A percentile compares a stretch with the other conserved stretches of the same genome.
These are phyloP conservation scores for Dryadula phaetusa DNA, from an alignment of 2,888 invertebrate species.

Conservation along the genomic window DNA sequence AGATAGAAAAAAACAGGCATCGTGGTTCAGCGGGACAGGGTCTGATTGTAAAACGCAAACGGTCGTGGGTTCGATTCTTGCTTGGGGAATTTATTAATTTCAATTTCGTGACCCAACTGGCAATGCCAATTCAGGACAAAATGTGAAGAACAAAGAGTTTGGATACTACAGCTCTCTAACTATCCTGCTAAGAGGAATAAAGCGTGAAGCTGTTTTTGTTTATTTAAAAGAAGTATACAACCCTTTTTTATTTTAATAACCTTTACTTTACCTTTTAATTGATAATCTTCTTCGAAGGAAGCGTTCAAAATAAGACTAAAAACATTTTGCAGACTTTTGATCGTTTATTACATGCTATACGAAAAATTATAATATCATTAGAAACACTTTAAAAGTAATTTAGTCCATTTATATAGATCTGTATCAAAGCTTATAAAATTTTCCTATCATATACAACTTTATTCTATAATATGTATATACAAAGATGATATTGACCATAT, in stretches of 20 bases:
- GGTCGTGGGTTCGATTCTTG: no score
- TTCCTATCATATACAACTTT: constrained; percentile 31
- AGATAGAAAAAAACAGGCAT: no score
- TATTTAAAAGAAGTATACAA: neutral
- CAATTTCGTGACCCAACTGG: no score
- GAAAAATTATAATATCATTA: neutral
- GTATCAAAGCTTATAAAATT: constrained; percentile 24
- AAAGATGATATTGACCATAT: constrained; percentile 26
- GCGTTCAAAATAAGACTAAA: constrained; percentile 16
- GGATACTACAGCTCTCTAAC: no score
- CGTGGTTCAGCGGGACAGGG: no score
- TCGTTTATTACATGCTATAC: constrained; percentile 7
- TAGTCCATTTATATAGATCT: constrained; percentile 13
- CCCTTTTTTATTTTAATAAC: no score
- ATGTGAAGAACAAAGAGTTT: no score
- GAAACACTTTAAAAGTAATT: constrained; percentile 1
- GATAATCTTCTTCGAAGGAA: constrained; percentile 3
- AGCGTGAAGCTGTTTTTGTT: neutral
- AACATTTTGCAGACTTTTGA: neutral
- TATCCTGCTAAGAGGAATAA: neutral
- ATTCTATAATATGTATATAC: constrained; percentile 27
- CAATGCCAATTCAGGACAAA: no score
- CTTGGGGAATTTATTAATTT: no score
- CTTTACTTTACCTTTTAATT: neutral
- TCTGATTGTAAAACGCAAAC: no score